phyloP scores from a whole-genome alignment of 1,140 invertebrate genomes.

The Drosophila rufa region DNA sequence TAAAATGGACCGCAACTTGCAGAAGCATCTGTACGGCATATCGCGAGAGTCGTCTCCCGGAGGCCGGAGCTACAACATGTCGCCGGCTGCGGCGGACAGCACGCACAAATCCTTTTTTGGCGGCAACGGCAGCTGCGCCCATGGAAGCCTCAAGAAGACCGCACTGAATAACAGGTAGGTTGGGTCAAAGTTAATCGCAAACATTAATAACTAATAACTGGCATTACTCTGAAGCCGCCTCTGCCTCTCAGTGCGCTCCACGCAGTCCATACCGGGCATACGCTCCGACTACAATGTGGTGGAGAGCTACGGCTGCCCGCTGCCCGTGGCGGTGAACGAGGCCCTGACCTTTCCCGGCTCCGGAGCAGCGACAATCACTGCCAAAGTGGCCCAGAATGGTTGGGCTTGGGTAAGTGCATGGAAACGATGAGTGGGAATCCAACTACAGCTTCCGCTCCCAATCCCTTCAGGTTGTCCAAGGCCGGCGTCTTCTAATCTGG shows the following conservation, averaged over 20 bases:
- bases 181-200: too few relatives aligned
- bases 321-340: constrained; percentile 95
- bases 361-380: constrained; percentile 87
- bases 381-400: constrained; percentile 88
- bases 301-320: constrained; percentile 91
- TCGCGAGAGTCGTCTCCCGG: constrained; percentile 55
- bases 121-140: constrained; percentile 41
- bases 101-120: constrained; percentile 71
- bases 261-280: constrained; percentile 89
- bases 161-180: constrained; percentile 59
- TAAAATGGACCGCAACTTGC: constrained; percentile 50
- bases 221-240: constrained; percentile 84
- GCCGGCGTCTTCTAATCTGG: constrained; percentile 94
- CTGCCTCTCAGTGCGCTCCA: constrained; percentile 88
- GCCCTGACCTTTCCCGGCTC: constrained; percentile 92
- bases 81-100: constrained; percentile 34
- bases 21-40: constrained; percentile 55
- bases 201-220: neutral
- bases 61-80: constrained; percentile 32
- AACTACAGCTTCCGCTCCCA: neutral
- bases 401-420: constrained; percentile 89
- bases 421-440: too few relatives aligned
- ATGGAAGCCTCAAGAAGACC: constrained; percentile 57
- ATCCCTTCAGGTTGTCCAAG: constrained; percentile 92
- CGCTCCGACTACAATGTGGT: constrained; percentile 89